phyloP scores from a whole-genome alignment of 2,888 invertebrate genomes.

The Hydriomena furcata region DNA sequence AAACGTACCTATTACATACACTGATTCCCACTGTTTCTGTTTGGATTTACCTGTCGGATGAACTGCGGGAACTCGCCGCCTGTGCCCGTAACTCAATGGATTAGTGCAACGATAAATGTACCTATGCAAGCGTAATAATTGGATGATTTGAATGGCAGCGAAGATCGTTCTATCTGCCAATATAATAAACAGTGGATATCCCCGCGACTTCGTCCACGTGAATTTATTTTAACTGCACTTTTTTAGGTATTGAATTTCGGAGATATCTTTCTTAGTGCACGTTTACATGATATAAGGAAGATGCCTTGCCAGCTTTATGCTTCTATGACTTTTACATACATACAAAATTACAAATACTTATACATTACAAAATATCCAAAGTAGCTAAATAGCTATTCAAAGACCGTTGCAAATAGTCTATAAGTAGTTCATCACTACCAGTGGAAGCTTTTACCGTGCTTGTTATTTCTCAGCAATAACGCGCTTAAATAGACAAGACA shows the following conservation, averaged over 20 bases:
- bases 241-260: no score
- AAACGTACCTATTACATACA: constrained; percentile 69
- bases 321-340: no score
- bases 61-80: constrained; percentile 26
- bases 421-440: no score
- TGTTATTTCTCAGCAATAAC: constrained; percentile 5
- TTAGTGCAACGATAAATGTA: constrained; percentile 29
- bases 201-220: no score
- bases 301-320: no score
- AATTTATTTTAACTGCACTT: no score
- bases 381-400: no score
- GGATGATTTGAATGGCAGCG: constrained; percentile 18
- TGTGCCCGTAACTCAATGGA: constrained; percentile 30
- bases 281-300: no score
- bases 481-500: constrained; percentile 6
- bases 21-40: constrained; percentile 57
- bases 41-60: constrained; percentile 45
- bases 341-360: no score
- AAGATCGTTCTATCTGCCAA: background rate
- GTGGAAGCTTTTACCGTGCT: background rate
- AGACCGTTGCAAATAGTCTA: no score
- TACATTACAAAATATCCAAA: no score
- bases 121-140: constrained; percentile 21
- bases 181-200: background rate
- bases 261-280: no score